Evolutionary conservation across 2,888 invertebrate genomes (phyloP), one percentile per base, ranked within the genome.

Genomic region (Diarsia brunnea): DNA sequence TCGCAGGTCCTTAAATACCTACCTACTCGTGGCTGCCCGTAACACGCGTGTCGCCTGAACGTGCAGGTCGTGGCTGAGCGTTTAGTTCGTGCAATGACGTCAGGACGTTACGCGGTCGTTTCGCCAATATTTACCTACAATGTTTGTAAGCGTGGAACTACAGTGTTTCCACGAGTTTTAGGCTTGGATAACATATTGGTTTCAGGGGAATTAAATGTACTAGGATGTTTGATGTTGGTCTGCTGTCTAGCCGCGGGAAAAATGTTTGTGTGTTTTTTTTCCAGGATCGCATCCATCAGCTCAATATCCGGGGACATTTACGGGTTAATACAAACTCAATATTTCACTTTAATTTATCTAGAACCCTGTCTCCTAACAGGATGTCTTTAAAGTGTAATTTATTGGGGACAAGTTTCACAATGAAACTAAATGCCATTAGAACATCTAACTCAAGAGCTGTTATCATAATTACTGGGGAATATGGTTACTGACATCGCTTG

Each of bases 41-140:
- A 55, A 58, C 58, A 58, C 27, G 16, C 58, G 58, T 27, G 24
- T 27, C 27, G 58, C 27, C 16, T 11, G 10, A 19, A 31, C 43
- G n/a, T 63, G 31, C 24, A 8, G 43, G n/a, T n/a, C 43, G 63
- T 63, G 63, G 43, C 63, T 10, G 12, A 63, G 43, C 16, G 43
- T 2, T 63, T 63, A 63, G 43, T 16, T 10, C 8, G 7, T n/a
- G 8, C 43, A 8, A 63, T n/a, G 63, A 63, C 63, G 63, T 43
- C 43, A 63, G 63, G 11, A 63, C 24, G 43, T 43, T 69, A 31
- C 47, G 24, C 14, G 53, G 31, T 4, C 66, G 24, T 27, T 68
- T 11, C 1, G 51, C 24, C 63, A 78, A 82, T 71, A 55, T 82
- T 83, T 74, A 69, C 49, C 10, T 38, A 43, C 66, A 63, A 47